Evolutionary conservation across 2,113 vertebrate species (phyloP).

Genomic region (Syngnathus scovelli): DNA sequence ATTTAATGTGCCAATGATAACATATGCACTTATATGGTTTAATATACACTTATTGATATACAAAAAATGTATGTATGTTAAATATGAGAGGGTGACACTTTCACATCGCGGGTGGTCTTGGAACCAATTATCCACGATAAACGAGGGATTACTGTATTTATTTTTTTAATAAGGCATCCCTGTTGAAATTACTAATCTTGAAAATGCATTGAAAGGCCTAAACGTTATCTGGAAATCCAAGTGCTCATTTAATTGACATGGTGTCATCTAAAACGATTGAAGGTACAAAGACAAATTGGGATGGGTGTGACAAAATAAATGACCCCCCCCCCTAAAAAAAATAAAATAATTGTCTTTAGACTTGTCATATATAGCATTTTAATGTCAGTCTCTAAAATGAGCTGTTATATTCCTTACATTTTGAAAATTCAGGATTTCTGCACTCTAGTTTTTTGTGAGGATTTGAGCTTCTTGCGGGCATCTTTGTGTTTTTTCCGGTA

Average conservation of each 20-base stretch:
- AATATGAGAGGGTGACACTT: no score
- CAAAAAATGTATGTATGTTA: no score
- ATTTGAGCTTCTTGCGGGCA: slow-evolving; percentile 75
- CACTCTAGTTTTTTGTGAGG: slow-evolving; percentile 39
- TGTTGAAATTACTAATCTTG: background rate
- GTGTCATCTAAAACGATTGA: background rate
- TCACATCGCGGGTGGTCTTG: no score
- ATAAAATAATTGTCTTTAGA: no score
- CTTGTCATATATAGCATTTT: no score
- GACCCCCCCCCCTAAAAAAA: background rate
- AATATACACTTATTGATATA: no score
- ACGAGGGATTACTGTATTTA: no score
- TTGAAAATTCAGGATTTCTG: background rate
- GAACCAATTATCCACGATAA: no score
- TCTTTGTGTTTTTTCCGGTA: slow-evolving; percentile 88
- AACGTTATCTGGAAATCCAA: background rate
- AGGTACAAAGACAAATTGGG: background rate
- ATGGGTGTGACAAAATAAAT: background rate
- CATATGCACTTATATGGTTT: no score
- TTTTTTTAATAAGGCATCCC: no score
- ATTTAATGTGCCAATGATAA: no score
- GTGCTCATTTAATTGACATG: background rate
- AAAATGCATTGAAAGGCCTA: background rate
- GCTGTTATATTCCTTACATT: background rate
- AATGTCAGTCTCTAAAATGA: background rate